Conservation (phyloP, 2,888 invertebrate genomes). For the Caenorhabditis japonica region DNA sequence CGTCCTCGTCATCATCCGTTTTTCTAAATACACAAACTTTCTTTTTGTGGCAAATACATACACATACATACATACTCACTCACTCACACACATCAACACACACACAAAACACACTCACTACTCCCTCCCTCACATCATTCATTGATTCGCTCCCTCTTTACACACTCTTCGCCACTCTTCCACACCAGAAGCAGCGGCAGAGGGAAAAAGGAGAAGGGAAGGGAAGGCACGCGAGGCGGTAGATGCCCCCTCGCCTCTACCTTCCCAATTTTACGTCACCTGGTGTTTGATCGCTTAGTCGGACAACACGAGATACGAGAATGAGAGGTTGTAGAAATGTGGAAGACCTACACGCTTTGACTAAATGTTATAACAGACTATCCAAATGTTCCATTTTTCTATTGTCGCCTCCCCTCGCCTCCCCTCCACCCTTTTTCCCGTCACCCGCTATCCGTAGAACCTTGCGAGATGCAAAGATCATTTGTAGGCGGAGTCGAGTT, state of each 20-base stretch:
- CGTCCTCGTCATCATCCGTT: constrained; percentile 6
- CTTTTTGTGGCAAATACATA: constrained; percentile 38
- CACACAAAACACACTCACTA: no score
- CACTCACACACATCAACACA: no score
- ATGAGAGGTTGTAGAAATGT: not conserved
- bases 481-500: no score
- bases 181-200: not conserved
- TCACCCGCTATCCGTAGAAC: no score
- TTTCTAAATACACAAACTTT: constrained; percentile 4
- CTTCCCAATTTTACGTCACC: constrained; percentile 41
- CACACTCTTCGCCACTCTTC: not conserved
- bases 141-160: constrained; percentile 18
- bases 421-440: no score
- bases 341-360: constrained; percentile 15
- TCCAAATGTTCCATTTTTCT: constrained; percentile 32
- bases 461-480: no score
- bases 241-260: not conserved
- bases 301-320: constrained; percentile 24
- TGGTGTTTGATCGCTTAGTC: constrained; percentile 51
- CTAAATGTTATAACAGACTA: constrained; percentile 52
- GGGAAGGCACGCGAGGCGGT: not conserved
- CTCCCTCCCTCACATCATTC: no score
- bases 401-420: no score
- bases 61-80: constrained; percentile 32
- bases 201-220: not conserved